phyloP scores from a whole-genome alignment of 2,113 vertebrate species.

The Uropsilus gracilis region DNA sequence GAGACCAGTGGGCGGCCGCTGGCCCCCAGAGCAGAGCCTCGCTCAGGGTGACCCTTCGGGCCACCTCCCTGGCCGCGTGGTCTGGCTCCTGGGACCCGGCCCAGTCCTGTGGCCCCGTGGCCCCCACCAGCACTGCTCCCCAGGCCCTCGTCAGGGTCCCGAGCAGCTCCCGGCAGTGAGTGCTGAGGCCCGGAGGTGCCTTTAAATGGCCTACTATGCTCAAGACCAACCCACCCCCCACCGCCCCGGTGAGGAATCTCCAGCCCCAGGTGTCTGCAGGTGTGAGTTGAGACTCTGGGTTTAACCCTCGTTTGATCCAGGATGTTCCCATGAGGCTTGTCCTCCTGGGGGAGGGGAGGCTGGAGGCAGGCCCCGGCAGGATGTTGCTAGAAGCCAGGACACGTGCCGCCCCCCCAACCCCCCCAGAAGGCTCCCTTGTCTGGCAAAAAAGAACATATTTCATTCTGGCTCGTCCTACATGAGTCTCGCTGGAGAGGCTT shows the following conservation, averaged over 20 bases:
- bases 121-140: not conserved
- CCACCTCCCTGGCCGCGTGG: too few relatives aligned
- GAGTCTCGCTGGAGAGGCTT: too few relatives aligned
- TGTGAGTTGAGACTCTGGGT: not conserved
- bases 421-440: not conserved
- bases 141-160: not conserved
- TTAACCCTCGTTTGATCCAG: not conserved
- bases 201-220: not conserved
- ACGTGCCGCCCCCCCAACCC: not conserved
- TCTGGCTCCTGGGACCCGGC: too few relatives aligned
- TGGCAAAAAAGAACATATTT: too few relatives aligned
- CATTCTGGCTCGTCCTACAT: too few relatives aligned
- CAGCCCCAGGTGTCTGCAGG: not conserved
- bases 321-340: constrained; percentile 38
- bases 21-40: too few relatives aligned
- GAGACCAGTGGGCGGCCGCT: too few relatives aligned
- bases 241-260: not conserved
- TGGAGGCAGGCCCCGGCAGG: not conserved
- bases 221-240: too few relatives aligned
- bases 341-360: not conserved
- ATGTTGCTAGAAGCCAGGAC: not conserved
- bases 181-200: not conserved
- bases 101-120: too few relatives aligned
- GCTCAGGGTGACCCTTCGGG: too few relatives aligned
- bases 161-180: too few relatives aligned